phyloP scores from a whole-genome alignment of 2,797 vertebrate genomes.

The Lepus oiostolus region DNA sequence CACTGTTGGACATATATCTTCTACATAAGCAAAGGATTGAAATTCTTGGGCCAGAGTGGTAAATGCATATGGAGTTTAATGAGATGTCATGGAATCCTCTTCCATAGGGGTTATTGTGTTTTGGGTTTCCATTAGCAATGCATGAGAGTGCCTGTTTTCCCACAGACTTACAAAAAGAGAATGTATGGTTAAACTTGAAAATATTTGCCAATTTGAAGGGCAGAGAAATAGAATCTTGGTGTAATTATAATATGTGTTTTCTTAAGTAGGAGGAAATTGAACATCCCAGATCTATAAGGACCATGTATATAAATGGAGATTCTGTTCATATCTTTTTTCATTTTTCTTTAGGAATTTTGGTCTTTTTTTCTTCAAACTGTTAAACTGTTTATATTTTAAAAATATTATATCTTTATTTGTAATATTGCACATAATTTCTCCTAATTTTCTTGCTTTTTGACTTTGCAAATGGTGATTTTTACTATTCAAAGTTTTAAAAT shows the following conservation, averaged over 20 bases:
- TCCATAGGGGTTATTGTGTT: not conserved
- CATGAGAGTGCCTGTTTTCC: not conserved
- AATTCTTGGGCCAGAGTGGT: not conserved
- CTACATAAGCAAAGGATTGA: not conserved
- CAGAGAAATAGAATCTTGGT: not conserved
- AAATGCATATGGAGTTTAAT: not conserved
- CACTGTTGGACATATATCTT: not conserved
- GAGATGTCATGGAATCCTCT: not conserved
- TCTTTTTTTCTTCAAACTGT: not conserved
- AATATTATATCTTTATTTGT: not conserved
- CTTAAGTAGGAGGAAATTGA: not conserved
- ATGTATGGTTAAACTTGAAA: not conserved
- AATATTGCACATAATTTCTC: conserved; percentile 15
- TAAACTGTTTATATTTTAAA: not conserved
- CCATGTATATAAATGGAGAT: not conserved
- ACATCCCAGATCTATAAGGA: not conserved
- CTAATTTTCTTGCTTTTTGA: not conserved
- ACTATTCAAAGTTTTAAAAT: not conserved
- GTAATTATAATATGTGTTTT: not conserved
- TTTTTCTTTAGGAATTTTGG: not conserved
- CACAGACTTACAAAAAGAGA: not conserved
- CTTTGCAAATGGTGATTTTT: not conserved
- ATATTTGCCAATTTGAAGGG: not conserved
- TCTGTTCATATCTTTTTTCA: not conserved
- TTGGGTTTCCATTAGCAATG: not conserved